Conservation (phyloP, 2,888 invertebrate species). For the Melieria crassipennis region DNA sequence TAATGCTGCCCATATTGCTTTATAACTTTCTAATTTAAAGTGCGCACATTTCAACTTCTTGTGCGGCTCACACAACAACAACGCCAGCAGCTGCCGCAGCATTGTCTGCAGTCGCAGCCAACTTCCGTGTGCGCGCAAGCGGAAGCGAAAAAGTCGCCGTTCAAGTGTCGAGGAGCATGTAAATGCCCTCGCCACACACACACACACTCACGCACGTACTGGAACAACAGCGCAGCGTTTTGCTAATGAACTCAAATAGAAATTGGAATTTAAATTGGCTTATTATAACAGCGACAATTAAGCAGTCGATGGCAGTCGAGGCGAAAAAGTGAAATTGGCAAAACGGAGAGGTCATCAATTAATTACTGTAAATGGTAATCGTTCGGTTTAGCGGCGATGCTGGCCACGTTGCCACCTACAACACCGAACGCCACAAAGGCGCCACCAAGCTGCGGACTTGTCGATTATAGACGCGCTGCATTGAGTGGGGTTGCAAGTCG, state of each 20-base stretch:
- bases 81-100: too few species aligned
- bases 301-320: constrained; percentile 25
- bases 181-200: not conserved
- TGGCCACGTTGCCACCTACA: not conserved
- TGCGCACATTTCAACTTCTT: too few species aligned
- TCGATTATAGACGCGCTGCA: constrained; percentile 23
- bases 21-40: too few species aligned
- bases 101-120: too few species aligned
- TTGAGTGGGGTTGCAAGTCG: constrained; percentile 17
- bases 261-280: constrained; percentile 44
- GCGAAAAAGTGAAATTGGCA: constrained; percentile 25
- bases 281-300: constrained; percentile 33
- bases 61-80: too few species aligned
- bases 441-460: constrained; percentile 19
- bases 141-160: too few species aligned
- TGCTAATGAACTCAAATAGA: constrained; percentile 42
- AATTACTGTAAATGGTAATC: constrained; percentile 34
- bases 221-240: constrained; percentile 4
- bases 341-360: constrained; percentile 34
- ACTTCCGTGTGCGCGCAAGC: too few species aligned
- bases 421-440: not conserved
- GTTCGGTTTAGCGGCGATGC: constrained; percentile 21
- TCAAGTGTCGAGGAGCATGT: not conserved
- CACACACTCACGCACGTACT: not conserved
- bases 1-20: too few species aligned